phyloP scores from a whole-genome alignment of 2,888 invertebrate genomes.

The Smittia aterrima region DNA sequence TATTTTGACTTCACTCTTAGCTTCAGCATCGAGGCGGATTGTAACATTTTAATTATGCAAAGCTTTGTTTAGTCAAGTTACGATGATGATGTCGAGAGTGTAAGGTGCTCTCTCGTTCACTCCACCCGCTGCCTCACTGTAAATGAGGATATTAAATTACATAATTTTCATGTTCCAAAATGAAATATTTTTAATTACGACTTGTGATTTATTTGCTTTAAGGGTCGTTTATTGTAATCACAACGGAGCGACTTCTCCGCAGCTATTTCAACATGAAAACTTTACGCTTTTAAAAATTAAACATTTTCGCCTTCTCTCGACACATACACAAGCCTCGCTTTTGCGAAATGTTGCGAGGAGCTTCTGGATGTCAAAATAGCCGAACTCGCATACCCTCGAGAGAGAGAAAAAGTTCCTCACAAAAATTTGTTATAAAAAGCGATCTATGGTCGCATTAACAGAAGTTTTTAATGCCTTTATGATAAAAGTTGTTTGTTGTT shows the following conservation, averaged over 20 bases:
- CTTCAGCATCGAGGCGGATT: too few relatives aligned
- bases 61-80: too few relatives aligned
- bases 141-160: slow-evolving; percentile 11
- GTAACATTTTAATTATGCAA: too few relatives aligned
- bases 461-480: slow-evolving; percentile 22
- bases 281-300: neutral
- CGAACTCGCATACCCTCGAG: too few relatives aligned
- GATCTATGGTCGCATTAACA: slow-evolving; percentile 22
- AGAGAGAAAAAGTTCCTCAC: neutral
- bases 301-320: neutral
- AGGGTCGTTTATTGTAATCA: neutral
- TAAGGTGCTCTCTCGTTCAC: too few relatives aligned
- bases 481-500: slow-evolving; percentile 25
- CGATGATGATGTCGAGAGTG: too few relatives aligned
- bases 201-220: neutral
- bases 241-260: neutral
- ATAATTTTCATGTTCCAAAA: neutral
- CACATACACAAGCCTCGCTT: too few relatives aligned
- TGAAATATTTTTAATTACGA: slow-evolving; percentile 5
- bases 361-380: too few relatives aligned
- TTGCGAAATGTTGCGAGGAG: too few relatives aligned
- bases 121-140: neutral
- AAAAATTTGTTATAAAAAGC: neutral
- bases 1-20: too few relatives aligned
- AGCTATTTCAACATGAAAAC: neutral